Evolutionary conservation across 2,113 vertebrate species (phyloP).

Genomic region (Noturus placidus): DNA sequence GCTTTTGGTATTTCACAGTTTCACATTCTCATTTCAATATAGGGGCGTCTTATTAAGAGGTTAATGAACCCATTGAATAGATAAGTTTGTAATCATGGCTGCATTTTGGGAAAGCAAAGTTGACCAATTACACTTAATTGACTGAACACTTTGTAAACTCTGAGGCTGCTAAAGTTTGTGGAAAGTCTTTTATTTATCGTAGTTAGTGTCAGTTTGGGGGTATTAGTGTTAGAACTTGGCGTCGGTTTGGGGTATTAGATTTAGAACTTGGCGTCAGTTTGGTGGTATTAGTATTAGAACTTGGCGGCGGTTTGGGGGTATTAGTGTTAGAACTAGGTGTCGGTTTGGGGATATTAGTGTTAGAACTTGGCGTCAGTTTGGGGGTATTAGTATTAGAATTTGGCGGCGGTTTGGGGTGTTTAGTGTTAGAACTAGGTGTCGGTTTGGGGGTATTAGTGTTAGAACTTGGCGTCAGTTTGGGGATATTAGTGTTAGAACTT

Average conservation of each 20-base stretch:
- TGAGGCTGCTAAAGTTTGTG: neutral
- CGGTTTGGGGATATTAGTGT: neutral
- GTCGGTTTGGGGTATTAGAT: neutral
- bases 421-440: too few relatives aligned
- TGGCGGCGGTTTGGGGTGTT: too few relatives aligned
- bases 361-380: neutral
- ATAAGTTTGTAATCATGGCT: conserved; percentile 54
- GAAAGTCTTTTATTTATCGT: neutral
- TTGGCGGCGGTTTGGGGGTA: neutral
- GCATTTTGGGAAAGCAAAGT: conserved; percentile 39
- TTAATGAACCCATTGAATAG: conserved; percentile 39
- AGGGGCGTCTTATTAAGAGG: conserved; percentile 51
- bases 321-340: neutral
- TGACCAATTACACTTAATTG: conserved; percentile 49
- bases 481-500: too few relatives aligned
- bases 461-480: too few relatives aligned
- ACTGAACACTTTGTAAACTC: conserved; percentile 26
- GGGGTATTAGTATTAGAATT: neutral
- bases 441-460: too few relatives aligned
- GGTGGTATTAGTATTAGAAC: neutral
- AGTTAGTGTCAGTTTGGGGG: neutral
- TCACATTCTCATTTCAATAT: conserved; percentile 62
- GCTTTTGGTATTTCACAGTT: conserved; percentile 63
- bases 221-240: neutral
- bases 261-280: neutral